phyloP scores from a whole-genome alignment of 2,888 invertebrate genomes.

The Lagria hirta region DNA sequence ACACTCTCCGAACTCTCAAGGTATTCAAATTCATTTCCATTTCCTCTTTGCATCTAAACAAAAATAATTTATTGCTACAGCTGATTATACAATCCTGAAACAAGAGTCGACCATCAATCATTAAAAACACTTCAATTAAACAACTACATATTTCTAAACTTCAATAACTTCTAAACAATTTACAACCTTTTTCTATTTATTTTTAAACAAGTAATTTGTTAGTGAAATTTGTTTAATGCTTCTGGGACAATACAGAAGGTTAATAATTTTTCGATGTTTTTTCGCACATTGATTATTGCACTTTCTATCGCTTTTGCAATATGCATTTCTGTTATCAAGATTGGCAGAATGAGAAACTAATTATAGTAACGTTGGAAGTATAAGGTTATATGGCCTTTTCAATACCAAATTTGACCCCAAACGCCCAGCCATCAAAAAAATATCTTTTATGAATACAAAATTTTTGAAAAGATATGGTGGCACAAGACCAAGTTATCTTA shows the following conservation, averaged over 20 bases:
- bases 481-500: too few species aligned
- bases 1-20: slow-evolving; percentile 73
- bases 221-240: slow-evolving; percentile 26
- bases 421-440: too few species aligned
- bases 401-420: too few species aligned
- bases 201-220: slow-evolving; percentile 1
- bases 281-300: slow-evolving; percentile 19
- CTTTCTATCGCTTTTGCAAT: slow-evolving; percentile 17
- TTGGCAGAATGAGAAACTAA: too few species aligned
- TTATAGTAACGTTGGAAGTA: too few species aligned
- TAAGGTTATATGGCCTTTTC: too few species aligned
- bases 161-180: slow-evolving; percentile 4
- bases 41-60: slow-evolving; percentile 6
- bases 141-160: background rate
- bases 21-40: slow-evolving; percentile 52
- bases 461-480: too few species aligned
- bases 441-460: too few species aligned
- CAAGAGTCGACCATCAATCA: too few species aligned
- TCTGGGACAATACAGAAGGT: slow-evolving; percentile 28
- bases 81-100: too few species aligned
- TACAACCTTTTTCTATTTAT: too few species aligned
- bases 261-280: slow-evolving; percentile 25
- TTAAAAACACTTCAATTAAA: slow-evolving; percentile 6
- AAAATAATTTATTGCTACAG: too few species aligned
- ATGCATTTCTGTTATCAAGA: slow-evolving; percentile 5